Evolutionary conservation across 37 sponge, comb jelly and placozoan genomes (phyloP).

Genomic region (Amphimedon queenslandica): DNA sequence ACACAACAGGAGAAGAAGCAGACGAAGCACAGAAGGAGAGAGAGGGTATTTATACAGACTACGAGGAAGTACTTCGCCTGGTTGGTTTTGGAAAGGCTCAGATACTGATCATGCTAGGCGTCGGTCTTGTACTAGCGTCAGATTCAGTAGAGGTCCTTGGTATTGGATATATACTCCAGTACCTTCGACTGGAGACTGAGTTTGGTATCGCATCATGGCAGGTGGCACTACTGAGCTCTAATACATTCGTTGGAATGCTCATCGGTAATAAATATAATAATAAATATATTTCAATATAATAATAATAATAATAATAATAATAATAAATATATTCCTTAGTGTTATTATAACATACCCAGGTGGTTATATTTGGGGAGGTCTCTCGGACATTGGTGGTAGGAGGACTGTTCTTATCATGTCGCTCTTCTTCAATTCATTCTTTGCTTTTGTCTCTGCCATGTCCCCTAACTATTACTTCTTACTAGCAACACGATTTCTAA

Average conservation of each 20-base stretch:
- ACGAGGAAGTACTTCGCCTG: slow-evolving; percentile 53
- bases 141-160: slow-evolving; percentile 67
- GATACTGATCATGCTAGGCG: slow-evolving; percentile 26
- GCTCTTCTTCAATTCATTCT: slow-evolving; percentile 42
- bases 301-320: no score
- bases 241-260: slow-evolving; percentile 72
- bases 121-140: slow-evolving; percentile 60
- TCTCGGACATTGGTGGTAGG: slow-evolving; percentile 60
- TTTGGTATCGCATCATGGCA: slow-evolving; percentile 14
- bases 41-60: slow-evolving; percentile 39
- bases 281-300: no score
- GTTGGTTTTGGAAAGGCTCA: slow-evolving; percentile 67
- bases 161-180: slow-evolving; percentile 47
- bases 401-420: slow-evolving; percentile 40
- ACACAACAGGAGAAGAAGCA: not conserved
- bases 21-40: not conserved
- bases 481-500: slow-evolving; percentile 42
- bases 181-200: slow-evolving; percentile 9
- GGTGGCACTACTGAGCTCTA: slow-evolving; percentile 35
- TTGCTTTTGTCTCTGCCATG: slow-evolving; percentile 53
- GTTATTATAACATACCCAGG: no score
- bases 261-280: no score
- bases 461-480: slow-evolving; percentile 45
- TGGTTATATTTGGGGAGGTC: slow-evolving; percentile 59
- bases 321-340: no score